Conservation (phyloP, 1,140 invertebrate genomes). For the Drosophila kepulauana region DNA sequence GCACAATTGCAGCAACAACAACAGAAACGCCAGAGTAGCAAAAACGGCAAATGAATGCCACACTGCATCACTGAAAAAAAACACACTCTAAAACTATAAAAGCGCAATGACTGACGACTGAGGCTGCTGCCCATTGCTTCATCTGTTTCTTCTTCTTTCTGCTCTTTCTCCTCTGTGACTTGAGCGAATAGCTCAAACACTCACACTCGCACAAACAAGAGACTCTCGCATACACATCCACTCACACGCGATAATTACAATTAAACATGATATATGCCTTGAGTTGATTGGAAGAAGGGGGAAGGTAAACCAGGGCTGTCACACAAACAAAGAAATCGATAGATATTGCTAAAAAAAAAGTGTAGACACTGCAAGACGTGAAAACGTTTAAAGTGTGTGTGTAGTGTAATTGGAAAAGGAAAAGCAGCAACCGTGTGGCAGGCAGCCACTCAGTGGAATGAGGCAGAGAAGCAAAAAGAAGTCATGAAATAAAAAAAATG, state of each 20-base stretch:
- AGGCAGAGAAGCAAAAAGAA: slow-evolving; percentile 52
- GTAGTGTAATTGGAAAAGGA: slow-evolving; percentile 66
- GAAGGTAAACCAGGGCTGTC: slow-evolving; percentile 18
- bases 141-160: slow-evolving; percentile 27
- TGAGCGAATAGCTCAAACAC: slow-evolving; percentile 36
- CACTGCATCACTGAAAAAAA: slow-evolving; percentile 19
- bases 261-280: slow-evolving; percentile 66
- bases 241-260: slow-evolving; percentile 70
- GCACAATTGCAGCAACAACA: slow-evolving; percentile 63
- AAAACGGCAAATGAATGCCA: slow-evolving; percentile 34
- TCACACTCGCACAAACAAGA: slow-evolving; percentile 17
- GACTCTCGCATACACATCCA: slow-evolving; percentile 14
- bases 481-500: slow-evolving; percentile 65
- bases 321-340: slow-evolving; percentile 78
- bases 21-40: slow-evolving; percentile 27
- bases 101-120: slow-evolving; percentile 59
- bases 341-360: slow-evolving; percentile 69
- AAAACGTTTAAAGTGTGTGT: slow-evolving; percentile 37
- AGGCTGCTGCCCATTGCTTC: slow-evolving; percentile 59
- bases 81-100: slow-evolving; percentile 56
- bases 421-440: slow-evolving; percentile 50
- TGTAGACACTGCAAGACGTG: slow-evolving; percentile 21
- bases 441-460: slow-evolving; percentile 27
- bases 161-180: slow-evolving; percentile 28
- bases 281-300: not conserved